A percentile compares a stretch with the other conserved stretches of the same genome.
Conservation (phyloP, 1,140 invertebrate species). For the Ips typographus region DNA sequence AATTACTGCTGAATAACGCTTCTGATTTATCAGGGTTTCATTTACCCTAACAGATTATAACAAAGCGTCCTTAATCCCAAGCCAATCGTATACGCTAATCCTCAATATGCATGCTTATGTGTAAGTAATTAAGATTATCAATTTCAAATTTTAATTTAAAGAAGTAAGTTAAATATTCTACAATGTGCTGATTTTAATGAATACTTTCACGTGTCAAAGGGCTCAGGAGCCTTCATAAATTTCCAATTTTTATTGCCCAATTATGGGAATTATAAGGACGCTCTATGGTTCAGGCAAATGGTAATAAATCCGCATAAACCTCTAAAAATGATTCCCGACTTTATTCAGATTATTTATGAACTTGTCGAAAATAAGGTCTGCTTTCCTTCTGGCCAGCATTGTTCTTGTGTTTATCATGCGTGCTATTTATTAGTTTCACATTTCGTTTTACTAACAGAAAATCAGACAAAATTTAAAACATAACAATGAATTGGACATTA, state of each 20-base stretch:
- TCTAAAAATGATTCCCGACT: slow-evolving; percentile 22
- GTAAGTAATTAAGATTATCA: background rate
- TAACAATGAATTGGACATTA: no score
- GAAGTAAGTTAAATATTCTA: no score
- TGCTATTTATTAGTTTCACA: no score
- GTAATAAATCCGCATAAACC: slow-evolving; percentile 30
- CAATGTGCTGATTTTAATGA: slow-evolving; percentile 11
- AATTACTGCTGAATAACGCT: no score
- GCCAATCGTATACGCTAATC: slow-evolving; percentile 20
- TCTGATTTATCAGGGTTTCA: no score
- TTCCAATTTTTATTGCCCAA: slow-evolving; percentile 35
- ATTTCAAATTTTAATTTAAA: no score
- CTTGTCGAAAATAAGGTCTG: slow-evolving; percentile 9
- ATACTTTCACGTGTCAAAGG: slow-evolving; percentile 17
- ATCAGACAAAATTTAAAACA: no score
- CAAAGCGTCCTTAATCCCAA: background rate
- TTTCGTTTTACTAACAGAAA: no score
- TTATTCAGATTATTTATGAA: slow-evolving; percentile 30
- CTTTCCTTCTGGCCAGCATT: no score
- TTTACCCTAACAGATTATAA: no score
- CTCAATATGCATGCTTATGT: slow-evolving; percentile 16
- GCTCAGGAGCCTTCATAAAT: slow-evolving; percentile 28
- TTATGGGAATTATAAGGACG: slow-evolving; percentile 35
- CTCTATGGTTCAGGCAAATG: slow-evolving; percentile 26
- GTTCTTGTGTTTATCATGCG: no score